phyloP scores from a whole-genome alignment of 1,140 invertebrate species.

The Acyrthosiphon pisum region DNA sequence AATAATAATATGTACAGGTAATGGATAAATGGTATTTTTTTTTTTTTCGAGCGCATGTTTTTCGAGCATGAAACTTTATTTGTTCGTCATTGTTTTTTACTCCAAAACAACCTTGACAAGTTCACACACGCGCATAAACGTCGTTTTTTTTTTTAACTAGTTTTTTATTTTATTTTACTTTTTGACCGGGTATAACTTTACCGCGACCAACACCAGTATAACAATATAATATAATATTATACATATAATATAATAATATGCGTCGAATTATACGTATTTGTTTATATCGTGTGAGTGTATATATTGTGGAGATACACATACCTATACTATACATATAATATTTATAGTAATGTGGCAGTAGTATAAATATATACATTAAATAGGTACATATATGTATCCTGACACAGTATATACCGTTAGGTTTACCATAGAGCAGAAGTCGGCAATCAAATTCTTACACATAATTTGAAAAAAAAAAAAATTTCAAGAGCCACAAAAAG shows the following conservation, averaged over 20 bases:
- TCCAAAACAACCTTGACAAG: constrained; percentile 10
- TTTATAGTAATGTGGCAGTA: too few species aligned
- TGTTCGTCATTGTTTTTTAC: neutral
- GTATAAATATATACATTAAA: too few species aligned
- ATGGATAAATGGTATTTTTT: neutral
- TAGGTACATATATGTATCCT: too few species aligned
- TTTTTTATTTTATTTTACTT: neutral
- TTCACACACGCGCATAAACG: constrained; percentile 7
- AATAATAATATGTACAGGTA: neutral
- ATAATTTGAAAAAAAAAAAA: too few species aligned
- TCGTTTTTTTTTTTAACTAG: neutral
- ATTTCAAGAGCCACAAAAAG: too few species aligned
- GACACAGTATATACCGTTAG: too few species aligned
- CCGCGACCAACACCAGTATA: neutral
- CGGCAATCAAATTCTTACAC: too few species aligned
- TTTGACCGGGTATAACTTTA: neutral
- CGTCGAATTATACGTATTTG: neutral
- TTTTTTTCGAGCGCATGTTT: neutral
- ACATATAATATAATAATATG: too few species aligned
- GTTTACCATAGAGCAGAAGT: too few species aligned
- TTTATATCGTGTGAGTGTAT: neutral
- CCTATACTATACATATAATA: too few species aligned
- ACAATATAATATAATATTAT: neutral
- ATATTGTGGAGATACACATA: too few species aligned
- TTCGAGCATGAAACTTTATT: neutral